Conservation (phyloP, 2,888 invertebrate species). For the Ryuthela nishihirai region DNA sequence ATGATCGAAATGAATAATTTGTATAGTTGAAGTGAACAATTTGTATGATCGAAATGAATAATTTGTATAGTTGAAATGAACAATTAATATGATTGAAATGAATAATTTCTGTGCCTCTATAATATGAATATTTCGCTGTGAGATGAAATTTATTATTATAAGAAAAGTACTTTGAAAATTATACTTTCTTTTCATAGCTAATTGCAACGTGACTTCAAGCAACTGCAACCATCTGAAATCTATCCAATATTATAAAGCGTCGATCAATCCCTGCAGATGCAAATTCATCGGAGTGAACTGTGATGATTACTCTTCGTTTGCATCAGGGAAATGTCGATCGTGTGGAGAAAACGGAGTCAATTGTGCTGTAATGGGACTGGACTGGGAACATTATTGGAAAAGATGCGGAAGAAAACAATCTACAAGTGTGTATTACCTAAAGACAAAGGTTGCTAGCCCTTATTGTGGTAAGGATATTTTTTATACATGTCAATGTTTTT, state of each 20-base stretch:
- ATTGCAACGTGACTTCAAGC: constrained; percentile 16
- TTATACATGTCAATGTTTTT: too few relatives aligned
- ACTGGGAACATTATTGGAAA: constrained; percentile 7
- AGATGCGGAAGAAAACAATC: background rate
- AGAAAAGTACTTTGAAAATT: too few relatives aligned
- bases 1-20: too few relatives aligned
- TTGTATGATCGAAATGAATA: too few relatives aligned
- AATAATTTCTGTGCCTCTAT: too few relatives aligned
- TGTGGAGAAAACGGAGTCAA: constrained; percentile 2
- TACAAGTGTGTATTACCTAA: constrained; percentile 11
- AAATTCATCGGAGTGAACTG: constrained; percentile 18
- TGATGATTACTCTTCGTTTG: constrained; percentile 11
- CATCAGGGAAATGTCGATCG: background rate
- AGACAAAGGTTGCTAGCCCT: constrained; percentile 11
- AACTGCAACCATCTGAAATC: constrained; percentile 31
- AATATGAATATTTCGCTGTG: too few relatives aligned
- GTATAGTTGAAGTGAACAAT: too few relatives aligned
- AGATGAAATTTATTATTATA: too few relatives aligned
- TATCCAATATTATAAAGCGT: constrained; percentile 25
- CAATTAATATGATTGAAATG: too few relatives aligned
- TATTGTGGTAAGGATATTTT: constrained; percentile 30
- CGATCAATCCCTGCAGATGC: constrained; percentile 19
- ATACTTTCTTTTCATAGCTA: too few relatives aligned
- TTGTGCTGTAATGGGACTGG: constrained; percentile 30
- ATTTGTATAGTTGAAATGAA: too few relatives aligned